Conservation (phyloP, 2,888 invertebrate species). For the Leptinotarsa peninsularis region DNA sequence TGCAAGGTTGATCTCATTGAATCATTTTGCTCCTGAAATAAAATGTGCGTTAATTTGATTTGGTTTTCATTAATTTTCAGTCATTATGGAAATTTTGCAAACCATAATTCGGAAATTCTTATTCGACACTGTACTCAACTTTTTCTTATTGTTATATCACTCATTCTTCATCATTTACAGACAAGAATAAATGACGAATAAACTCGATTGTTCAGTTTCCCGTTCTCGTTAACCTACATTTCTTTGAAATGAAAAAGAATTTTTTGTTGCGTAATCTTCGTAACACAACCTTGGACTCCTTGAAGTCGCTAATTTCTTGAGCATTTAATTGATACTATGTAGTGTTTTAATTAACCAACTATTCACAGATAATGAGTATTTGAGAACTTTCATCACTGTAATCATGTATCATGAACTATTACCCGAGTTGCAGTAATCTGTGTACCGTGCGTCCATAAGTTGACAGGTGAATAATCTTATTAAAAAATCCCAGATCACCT, state of each 20-base stretch:
- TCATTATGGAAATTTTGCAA: too few relatives aligned
- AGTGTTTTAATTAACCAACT: conserved; percentile 1
- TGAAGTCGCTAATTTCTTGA: conserved; percentile 7
- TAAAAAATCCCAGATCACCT: too few relatives aligned
- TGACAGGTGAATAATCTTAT: too few relatives aligned
- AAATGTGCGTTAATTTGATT: too few relatives aligned
- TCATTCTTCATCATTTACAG: neutral
- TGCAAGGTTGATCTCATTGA: too few relatives aligned
- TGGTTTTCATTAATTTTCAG: too few relatives aligned
- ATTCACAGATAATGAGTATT: neutral
- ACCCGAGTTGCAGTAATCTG: neutral
- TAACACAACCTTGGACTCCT: conserved; percentile 1
- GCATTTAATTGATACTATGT: neutral
- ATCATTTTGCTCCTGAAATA: too few relatives aligned
- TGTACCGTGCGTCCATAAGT: neutral
- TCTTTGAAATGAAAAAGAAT: conserved; percentile 3
- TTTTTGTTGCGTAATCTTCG: conserved; percentile 4
- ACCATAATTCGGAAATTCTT: too few relatives aligned
- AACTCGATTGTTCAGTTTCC: conserved; percentile 11
- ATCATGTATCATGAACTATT: neutral
- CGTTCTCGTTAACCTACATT: conserved; percentile 16
- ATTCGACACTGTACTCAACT: neutral
- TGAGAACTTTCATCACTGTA: conserved; percentile 1
- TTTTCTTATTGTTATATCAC: neutral
- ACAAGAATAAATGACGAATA: neutral